Percentiles rank a stretch among this genome's conserved stretches.
Conservation (phyloP, 53 echinoderm and acorn worm genomes). For the Patiria pectinifera region DNA sequence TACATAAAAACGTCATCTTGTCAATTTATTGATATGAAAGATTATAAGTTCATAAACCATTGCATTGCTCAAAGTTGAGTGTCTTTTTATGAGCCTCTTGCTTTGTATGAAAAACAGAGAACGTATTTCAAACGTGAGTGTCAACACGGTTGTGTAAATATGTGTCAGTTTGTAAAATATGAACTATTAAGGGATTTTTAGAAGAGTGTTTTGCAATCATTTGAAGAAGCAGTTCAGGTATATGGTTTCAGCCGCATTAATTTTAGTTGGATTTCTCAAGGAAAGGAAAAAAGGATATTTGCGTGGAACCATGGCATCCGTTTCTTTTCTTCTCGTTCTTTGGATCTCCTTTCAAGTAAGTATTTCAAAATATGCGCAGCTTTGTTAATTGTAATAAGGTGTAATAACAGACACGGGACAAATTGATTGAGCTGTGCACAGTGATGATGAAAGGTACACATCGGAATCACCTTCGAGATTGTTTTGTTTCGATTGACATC, state of each 20-base stretch:
- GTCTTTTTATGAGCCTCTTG: neutral
- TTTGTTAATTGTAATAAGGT: neutral
- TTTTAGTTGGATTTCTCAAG: neutral
- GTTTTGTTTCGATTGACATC: too few relatives aligned
- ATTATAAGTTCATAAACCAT: neutral
- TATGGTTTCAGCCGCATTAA: neutral
- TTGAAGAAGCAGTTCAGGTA: neutral
- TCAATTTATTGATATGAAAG: neutral
- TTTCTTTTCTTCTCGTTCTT: neutral
- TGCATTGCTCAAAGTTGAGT: neutral
- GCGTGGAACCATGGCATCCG: neutral
- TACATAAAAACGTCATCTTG: neutral
- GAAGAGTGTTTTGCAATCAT: too few relatives aligned
- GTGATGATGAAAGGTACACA: too few relatives aligned
- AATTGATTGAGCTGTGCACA: neutral
- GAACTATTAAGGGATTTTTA: too few relatives aligned
- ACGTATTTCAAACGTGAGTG: too few relatives aligned
- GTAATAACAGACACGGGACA: neutral
- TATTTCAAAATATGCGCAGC: neutral
- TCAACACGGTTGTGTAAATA: too few relatives aligned
- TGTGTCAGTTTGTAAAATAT: too few relatives aligned
- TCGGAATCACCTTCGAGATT: too few relatives aligned
- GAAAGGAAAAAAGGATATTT: too few relatives aligned
- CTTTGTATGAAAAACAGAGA: too few relatives aligned
- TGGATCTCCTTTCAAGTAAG: constrained; percentile 10